Conservation (phyloP, 2,113 vertebrate genomes). For the Ibidorhyncha struthersii region DNA sequence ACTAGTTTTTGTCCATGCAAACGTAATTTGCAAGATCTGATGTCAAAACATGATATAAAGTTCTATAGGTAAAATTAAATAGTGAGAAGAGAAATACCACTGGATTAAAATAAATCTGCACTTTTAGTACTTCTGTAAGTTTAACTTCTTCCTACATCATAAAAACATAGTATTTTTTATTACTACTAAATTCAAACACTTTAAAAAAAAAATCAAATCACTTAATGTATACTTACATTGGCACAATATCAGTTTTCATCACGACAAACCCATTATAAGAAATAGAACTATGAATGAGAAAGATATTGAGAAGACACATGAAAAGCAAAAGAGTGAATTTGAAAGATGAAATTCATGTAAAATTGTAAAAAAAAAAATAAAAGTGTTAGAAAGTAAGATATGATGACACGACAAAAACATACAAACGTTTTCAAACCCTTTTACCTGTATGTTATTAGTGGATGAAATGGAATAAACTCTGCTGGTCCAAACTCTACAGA, state of each 20-base stretch:
- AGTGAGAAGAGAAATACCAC: background rate
- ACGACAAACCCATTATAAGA: constrained; percentile 71
- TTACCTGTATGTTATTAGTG: constrained; percentile 91
- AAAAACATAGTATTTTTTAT: background rate
- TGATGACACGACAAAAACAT: background rate
- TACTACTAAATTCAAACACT: background rate
- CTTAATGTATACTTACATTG: constrained; percentile 67
- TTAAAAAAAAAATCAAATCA: background rate
- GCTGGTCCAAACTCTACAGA: constrained; percentile 92
- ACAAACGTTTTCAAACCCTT: background rate
- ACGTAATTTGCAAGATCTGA: background rate
- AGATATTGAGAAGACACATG: constrained; percentile 59
- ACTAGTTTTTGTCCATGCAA: background rate
- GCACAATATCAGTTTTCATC: constrained; percentile 66
- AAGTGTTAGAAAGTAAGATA: constrained; percentile 16
- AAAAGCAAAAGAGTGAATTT: constrained; percentile 50
- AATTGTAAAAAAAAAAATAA: background rate
- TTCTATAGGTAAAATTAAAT: background rate
- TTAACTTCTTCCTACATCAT: background rate
- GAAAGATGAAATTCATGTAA: constrained; percentile 28
- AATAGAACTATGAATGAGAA: constrained; percentile 74
- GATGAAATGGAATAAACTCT: constrained; percentile 94
- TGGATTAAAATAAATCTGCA: background rate
- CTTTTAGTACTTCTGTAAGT: background rate
- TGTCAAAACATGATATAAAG: fast-evolving